These are phyloP conservation scores for Pachydiplax longipennis DNA, from an alignment of 2,888 invertebrate genomes.

Conservation along the genomic window DNA sequence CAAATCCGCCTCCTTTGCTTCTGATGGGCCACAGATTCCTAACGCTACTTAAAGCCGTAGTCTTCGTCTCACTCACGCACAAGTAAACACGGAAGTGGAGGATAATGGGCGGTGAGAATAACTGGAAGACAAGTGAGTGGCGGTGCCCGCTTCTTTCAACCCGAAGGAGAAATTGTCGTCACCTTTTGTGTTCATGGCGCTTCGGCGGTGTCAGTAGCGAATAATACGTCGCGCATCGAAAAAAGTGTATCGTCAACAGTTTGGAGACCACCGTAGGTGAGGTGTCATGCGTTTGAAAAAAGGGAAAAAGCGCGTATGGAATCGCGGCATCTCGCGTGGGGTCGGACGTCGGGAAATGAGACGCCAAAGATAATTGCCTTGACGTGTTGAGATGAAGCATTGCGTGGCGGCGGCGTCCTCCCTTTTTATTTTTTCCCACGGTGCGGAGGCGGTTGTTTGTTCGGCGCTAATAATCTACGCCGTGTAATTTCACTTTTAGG, in stretches of 20 bases:
- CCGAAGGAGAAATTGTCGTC: not conserved
- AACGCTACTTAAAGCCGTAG: not conserved
- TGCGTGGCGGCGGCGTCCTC: not conserved
- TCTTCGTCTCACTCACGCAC: too few relatives aligned
- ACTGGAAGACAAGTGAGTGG: not conserved
- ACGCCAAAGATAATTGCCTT: not conserved
- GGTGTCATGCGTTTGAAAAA: not conserved
- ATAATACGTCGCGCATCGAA: not conserved
- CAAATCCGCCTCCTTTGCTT: not conserved
- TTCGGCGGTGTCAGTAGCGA: not conserved
- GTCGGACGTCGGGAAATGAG: not conserved
- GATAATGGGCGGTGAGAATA: not conserved
- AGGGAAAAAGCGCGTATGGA: not conserved
- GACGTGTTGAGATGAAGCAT: not conserved
- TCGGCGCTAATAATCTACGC: not conserved
- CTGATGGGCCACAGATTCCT: not conserved
- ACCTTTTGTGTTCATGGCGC: not conserved
- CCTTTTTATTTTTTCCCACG: not conserved
- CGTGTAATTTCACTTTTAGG: not conserved
- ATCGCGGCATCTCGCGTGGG: not conserved
- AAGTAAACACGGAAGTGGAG: not conserved
- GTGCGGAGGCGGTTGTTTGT: not conserved
- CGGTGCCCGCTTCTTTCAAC: not conserved
- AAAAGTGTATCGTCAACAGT: not conserved
- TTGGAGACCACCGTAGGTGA: not conserved